Base-by-base conservation (phyloP, 2,113 vertebrate genomes). In the Euleptes europaea region DNA sequence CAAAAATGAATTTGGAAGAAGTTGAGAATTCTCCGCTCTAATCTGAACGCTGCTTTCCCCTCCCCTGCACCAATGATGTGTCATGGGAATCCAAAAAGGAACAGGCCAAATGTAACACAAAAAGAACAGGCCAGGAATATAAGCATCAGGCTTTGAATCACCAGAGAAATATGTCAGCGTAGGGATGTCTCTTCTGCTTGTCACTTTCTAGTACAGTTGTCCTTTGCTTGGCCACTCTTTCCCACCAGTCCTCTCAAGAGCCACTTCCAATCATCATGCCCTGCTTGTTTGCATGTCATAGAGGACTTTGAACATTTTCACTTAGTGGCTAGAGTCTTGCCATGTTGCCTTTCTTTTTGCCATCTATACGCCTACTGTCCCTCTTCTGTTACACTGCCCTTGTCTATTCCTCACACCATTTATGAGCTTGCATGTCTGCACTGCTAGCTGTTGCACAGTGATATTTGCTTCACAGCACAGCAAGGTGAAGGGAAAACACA, bases 201-300 rank as follows among this genome's bases (percentile, higher is more conserved):
- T 51, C 83, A 40, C 47, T 33, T 78, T 69, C 60, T 4, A 13
- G 33, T 69, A 86, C 4, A 2, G 26, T 38, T 23, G 74, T 17
- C 63, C 51, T 63, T 84, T 60, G 35, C 66, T 83, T 44, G 60
- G 14, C 35, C 21, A 67, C 86, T 82, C 78, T 85, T 73, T 60
- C 82, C 60, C 51, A 85, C 69, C 57, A 78, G 71, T 87, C n/a
- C 74, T 81, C 65, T 13, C 1, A 31, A 33, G 40, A 79, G 31
- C 0, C 0, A 19, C 87, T 93, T 89, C 47, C 80, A 28, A 87
- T 49, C 35, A 40, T 87, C 40, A 21, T 13, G 31, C 1, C 2
- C 44, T 78, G 67, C 57, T 38, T 73, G 49, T 69, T 40, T 79
- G 15, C 33, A 21, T 49, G 47, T 60, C 31, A 7, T 67, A 70